Percentiles rank a stretch among this genome's conserved stretches.
phyloP scores from a whole-genome alignment of 1,140 invertebrate species.

The Homarus americanus region DNA sequence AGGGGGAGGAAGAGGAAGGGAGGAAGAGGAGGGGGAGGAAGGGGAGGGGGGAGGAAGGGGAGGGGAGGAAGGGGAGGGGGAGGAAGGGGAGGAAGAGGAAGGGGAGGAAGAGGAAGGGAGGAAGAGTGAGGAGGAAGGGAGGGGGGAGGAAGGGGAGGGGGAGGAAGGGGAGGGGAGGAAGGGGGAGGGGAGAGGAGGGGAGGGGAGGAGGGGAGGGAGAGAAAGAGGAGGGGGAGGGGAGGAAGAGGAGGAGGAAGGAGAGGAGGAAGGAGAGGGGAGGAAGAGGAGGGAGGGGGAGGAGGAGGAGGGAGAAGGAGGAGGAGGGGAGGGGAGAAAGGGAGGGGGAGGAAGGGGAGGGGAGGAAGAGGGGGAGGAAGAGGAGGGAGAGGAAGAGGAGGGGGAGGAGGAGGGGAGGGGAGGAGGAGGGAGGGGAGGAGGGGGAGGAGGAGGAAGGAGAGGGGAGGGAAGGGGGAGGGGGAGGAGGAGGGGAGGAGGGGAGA shows the following conservation, averaged over 20 bases:
- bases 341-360: neutral
- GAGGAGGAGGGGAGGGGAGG: neutral
- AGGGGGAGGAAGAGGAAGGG: too few relatives aligned
- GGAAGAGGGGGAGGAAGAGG: neutral
- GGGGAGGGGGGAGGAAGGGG: too few relatives aligned
- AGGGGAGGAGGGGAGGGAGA: neutral
- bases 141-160: too few relatives aligned
- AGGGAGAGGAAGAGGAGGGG: neutral
- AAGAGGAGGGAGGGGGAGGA: neutral
- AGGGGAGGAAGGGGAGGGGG: too few relatives aligned
- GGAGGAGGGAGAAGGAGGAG: neutral
- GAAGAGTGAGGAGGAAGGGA: too few relatives aligned
- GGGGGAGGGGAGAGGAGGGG: neutral
- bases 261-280: neutral
- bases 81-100: too few relatives aligned
- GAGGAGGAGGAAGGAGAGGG: neutral
- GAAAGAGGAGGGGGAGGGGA: neutral
- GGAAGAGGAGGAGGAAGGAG: neutral
- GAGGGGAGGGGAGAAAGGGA: neutral
- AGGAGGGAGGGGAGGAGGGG: neutral
- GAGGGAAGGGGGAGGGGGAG: neutral
- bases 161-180: neutral
- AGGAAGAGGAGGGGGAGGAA: too few relatives aligned
- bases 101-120: too few relatives aligned
- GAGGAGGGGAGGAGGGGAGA: neutral